Evolutionary conservation across 2,888 invertebrate species (phyloP).

Genomic region (Drosophila phalerata): DNA sequence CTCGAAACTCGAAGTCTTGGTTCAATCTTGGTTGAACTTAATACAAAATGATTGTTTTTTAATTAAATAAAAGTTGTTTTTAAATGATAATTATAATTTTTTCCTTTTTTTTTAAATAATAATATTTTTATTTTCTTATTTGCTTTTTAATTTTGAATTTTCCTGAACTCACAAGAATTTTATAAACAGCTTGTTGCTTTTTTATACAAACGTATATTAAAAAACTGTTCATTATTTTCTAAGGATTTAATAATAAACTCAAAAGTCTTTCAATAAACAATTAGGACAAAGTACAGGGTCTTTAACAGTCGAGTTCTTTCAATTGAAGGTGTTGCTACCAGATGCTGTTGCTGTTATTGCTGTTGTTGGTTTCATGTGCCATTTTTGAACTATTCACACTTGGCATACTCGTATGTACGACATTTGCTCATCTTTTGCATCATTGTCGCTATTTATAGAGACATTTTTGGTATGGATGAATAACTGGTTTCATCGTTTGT

Average conservation of each 20-base stretch:
- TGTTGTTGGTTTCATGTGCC: conserved; percentile 6
- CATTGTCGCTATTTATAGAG: conserved; percentile 37
- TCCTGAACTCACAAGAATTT: too few relatives aligned
- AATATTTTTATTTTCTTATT: too few relatives aligned
- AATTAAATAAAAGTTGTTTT: neutral
- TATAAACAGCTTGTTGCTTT: too few relatives aligned
- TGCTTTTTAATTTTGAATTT: too few relatives aligned
- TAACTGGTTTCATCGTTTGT: conserved; percentile 38
- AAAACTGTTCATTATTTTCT: too few relatives aligned
- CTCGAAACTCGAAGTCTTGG: too few relatives aligned
- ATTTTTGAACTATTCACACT: conserved; percentile 38
- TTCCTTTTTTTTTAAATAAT: too few relatives aligned
- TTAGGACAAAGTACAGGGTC: neutral
- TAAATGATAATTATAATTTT: too few relatives aligned
- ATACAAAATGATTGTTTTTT: neutral
- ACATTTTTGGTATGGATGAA: neutral
- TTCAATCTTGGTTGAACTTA: too few relatives aligned
- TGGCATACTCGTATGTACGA: conserved; percentile 5
- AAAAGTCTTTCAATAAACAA: neutral
- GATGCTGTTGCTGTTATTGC: neutral
- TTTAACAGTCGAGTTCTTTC: neutral
- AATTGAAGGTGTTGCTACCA: neutral
- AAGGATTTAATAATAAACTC: too few relatives aligned
- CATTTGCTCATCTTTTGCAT: conserved; percentile 38
- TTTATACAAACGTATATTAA: too few relatives aligned